These are phyloP conservation scores for Pterois miles DNA, from an alignment of 2,797 vertebrate species.

Conservation along the genomic window DNA sequence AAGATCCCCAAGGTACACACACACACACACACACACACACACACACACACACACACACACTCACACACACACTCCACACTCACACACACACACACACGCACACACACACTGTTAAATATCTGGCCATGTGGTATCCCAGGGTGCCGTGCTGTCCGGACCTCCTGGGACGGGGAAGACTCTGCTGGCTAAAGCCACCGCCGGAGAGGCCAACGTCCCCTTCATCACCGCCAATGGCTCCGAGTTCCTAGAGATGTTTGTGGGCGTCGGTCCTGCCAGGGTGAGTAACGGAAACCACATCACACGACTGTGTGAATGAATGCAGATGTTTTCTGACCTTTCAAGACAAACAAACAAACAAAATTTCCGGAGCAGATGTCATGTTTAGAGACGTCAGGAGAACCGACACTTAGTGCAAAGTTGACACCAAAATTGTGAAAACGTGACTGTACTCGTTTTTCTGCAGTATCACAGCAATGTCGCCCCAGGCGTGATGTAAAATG, in stretches of 20 bases:
- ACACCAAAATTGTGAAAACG: too few species aligned
- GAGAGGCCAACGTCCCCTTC: conserved; percentile 95
- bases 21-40: background rate
- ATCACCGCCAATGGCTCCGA: conserved; percentile 96
- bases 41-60: background rate
- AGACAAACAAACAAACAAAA: too few species aligned
- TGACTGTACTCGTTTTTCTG: too few species aligned
- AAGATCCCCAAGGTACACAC: conserved; percentile 93
- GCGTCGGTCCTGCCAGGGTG: conserved; percentile 94
- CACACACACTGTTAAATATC: background rate
- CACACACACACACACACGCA: background rate
- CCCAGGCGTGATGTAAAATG: too few species aligned
- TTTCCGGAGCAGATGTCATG: too few species aligned
- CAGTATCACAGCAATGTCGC: too few species aligned
- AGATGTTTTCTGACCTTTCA: too few species aligned
- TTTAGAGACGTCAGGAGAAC: too few species aligned
- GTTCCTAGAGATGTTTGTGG: conserved; percentile 97
- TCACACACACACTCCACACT: background rate
- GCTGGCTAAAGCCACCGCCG: conserved; percentile 94
- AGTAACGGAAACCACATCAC: background rate
- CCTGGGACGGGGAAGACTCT: conserved; percentile 96
- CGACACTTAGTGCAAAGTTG: too few species aligned
- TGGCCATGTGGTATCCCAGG: conserved; percentile 63
- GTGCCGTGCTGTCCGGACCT: conserved; percentile 92
- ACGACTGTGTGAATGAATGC: too few species aligned